Evolutionary conservation across 2,797 vertebrate species (phyloP).

Genomic region (Erethizon dorsatum): DNA sequence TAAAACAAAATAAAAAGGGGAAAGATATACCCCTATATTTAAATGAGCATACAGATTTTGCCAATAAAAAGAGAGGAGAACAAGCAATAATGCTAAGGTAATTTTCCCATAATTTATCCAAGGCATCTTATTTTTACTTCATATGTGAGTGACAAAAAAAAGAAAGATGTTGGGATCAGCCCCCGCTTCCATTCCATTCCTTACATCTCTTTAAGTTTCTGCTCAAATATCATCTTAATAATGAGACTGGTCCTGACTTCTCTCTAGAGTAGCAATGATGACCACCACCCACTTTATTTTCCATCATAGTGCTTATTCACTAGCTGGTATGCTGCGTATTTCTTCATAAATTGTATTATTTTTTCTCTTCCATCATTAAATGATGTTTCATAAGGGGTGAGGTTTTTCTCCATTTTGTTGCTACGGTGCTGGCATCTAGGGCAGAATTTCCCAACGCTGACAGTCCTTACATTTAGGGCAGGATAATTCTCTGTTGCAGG

Average conservation of each 20-base stretch:
- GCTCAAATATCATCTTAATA: neutral
- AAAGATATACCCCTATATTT: neutral
- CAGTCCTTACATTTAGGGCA: neutral
- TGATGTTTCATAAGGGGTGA: neutral
- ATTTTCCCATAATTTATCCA: slow-evolving; percentile 1
- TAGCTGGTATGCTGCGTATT: neutral
- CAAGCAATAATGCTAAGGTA: neutral
- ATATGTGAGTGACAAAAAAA: neutral
- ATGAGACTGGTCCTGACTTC: neutral
- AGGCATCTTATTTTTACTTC: neutral
- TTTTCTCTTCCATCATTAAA: neutral
- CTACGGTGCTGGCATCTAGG: neutral
- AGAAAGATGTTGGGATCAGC: neutral
- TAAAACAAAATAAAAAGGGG: no score
- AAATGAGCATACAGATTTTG: neutral
- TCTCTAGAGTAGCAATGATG: neutral
- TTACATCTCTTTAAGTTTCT: neutral
- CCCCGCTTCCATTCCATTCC: neutral
- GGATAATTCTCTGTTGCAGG: neutral
- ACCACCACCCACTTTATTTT: neutral
- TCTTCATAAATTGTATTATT: neutral
- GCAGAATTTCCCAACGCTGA: neutral
- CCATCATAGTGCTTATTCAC: neutral
- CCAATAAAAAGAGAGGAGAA: neutral
- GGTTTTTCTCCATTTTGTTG: neutral